These are phyloP conservation scores for Actenoides lindsayi DNA, from an alignment of 2,113 vertebrate genomes.

Conservation along the genomic window DNA sequence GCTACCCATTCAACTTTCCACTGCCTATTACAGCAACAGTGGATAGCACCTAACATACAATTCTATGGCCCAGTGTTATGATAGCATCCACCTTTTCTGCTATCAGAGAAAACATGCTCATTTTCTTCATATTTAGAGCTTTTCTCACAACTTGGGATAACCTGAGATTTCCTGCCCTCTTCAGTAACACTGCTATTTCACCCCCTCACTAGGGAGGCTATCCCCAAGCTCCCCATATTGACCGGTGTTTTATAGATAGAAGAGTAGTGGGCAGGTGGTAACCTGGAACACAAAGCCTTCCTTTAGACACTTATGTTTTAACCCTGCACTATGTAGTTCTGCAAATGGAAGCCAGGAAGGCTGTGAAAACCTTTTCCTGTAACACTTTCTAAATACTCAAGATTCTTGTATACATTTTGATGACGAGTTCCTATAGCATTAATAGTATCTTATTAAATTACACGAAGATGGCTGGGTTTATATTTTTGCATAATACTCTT, in stretches of 20 bases:
- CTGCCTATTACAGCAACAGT: not conserved
- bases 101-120: not conserved
- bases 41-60: not conserved
- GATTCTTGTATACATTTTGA: not conserved
- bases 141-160: not conserved
- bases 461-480: not conserved
- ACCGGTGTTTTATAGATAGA: not conserved
- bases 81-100: not conserved
- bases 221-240: not conserved
- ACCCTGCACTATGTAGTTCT: not conserved
- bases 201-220: not conserved
- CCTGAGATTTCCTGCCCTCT: not conserved
- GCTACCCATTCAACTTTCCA: not conserved
- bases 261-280: not conserved
- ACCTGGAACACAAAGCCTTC: not conserved
- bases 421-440: not conserved
- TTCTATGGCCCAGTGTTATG: not conserved
- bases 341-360: not conserved
- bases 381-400: not conserved
- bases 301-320: not conserved
- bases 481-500: not conserved
- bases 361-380: not conserved
- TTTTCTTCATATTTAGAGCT: not conserved
- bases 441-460: not conserved
- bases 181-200: not conserved